Evolutionary conservation across 2,113 vertebrate genomes (phyloP), one percentile per base, ranked within the genome.

Genomic region (Pollimyrus isidori): DNA sequence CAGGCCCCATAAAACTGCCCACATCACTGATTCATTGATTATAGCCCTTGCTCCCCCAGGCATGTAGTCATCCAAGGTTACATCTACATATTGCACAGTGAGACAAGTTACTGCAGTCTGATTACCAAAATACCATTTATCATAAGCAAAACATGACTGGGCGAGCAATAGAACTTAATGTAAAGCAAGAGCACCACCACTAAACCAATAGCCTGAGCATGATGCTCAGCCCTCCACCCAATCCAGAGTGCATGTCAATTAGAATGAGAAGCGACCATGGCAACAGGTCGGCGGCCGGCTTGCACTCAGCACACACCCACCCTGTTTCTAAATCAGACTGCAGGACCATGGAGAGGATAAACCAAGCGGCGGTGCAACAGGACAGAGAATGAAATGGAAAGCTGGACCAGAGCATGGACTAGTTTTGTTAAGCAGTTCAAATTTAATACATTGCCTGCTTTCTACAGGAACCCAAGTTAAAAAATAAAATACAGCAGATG

Each of bases 401-500:
- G 52, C 85, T 83, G 87, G 80, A 88, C 87, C n/a, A 76, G 42
- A 19, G 9, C 35, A 56, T 46, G 89, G 45, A 46, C 87, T 84
- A 42, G 73, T 83, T 89, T 86, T 80, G 87, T 88, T 91, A 95
- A 96, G 95, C 94, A 96, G 96, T 95, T 95, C 96, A 95, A 95
- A 94, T 95, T 95, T 94, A 92, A 92, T 91, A 90, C 69, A 83
- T 39, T 76, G 85, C 90, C 94, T 93, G 94, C 94, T 95, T 93
- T 93, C 93, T 93, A 93, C 95, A 96, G 49, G 84, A n/a, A 83
- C 96, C 94, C 95, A 97, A 96, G 93, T 96, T 96, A 96, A 96
- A 96, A 96, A 96, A 89, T 88, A 90, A 92, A 91, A 91, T 88
- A 87, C 85, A 90, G 85, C 88, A 89, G 88, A 87, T 82, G 89